A percentile compares a stretch with the other conserved stretches of the same genome.
phyloP scores from a whole-genome alignment of 2,797 vertebrate genomes.

The Lindbergichthys nudifrons region DNA sequence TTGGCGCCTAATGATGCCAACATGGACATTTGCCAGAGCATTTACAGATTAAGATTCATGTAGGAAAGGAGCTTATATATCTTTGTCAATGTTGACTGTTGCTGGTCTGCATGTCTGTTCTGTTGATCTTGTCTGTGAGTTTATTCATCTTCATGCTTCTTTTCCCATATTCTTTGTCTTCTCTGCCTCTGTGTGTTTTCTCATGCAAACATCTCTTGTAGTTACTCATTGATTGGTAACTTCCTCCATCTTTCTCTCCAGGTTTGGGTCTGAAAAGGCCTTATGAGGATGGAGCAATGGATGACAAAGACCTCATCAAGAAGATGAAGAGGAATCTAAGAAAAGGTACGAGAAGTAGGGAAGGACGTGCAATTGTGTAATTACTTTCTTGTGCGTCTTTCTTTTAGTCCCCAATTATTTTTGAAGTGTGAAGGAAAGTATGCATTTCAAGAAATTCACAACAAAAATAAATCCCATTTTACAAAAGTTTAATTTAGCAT shows the following conservation, averaged over 20 bases:
- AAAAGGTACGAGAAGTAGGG: slow-evolving; percentile 86
- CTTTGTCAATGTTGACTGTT: slow-evolving; percentile 48
- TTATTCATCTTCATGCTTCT: slow-evolving; percentile 37
- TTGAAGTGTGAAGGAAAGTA: not conserved
- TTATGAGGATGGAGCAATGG: slow-evolving; percentile 92
- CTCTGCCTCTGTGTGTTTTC: slow-evolving; percentile 11
- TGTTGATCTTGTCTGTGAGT: slow-evolving; percentile 49
- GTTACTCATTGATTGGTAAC: slow-evolving; percentile 19
- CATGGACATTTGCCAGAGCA: slow-evolving; percentile 46
- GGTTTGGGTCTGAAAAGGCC: slow-evolving; percentile 93
- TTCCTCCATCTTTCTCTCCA: slow-evolving; percentile 31
- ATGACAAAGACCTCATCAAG: slow-evolving; percentile 98
- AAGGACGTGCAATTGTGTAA: not conserved
- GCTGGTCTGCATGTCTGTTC: slow-evolving; percentile 18
- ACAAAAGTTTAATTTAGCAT: not conserved
- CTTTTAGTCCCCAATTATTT: not conserved
- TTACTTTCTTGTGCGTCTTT: not conserved
- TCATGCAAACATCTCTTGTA: slow-evolving; percentile 23
- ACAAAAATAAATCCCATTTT: not conserved
- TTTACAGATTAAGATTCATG: slow-evolving; percentile 58
- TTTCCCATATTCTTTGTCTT: slow-evolving; percentile 30
- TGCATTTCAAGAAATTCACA: not conserved
- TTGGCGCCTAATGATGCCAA: slow-evolving; percentile 28
- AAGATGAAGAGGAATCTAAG: slow-evolving; percentile 98
- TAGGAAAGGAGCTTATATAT: slow-evolving; percentile 42